These are phyloP conservation scores for Dicerorhinus sumatrensis DNA, from an alignment of 2,113 vertebrate genomes.

Conservation along the genomic window DNA sequence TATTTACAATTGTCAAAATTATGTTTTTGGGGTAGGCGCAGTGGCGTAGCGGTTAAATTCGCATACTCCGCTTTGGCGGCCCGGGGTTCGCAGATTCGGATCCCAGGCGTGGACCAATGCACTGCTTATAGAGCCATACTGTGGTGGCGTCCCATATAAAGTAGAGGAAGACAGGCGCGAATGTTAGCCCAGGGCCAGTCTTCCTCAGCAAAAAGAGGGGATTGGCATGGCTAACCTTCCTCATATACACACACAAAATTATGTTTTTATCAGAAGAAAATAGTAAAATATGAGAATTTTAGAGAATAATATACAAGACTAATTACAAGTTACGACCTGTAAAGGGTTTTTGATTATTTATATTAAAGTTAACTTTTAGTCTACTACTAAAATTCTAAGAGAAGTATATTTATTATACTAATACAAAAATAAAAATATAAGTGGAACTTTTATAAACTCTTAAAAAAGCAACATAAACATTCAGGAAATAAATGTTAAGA, in stretches of 20 bases:
- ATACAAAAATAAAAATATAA: not conserved
- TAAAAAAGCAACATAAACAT: not conserved
- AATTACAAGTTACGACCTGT: not conserved
- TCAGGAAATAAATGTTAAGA: not conserved
- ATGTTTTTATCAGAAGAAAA: constrained; percentile 45
- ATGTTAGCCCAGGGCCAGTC: too few species aligned
- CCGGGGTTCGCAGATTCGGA: too few species aligned
- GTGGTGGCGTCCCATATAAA: too few species aligned
- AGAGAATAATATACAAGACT: not conserved
- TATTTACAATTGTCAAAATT: constrained; percentile 4
- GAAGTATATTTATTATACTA: not conserved
- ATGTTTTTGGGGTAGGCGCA: not conserved
- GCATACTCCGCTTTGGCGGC: too few species aligned
- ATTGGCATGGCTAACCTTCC: too few species aligned
- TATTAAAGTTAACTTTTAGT: constrained; percentile 12
- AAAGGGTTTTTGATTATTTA: not conserved
- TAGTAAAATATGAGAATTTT: not conserved
- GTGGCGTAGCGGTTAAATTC: too few species aligned
- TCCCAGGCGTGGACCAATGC: too few species aligned
- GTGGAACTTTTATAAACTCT: not conserved
- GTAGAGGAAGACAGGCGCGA: too few species aligned
- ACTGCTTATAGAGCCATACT: too few species aligned
- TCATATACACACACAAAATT: not conserved
- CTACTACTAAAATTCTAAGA: constrained; percentile 18
- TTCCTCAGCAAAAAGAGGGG: too few species aligned